A percentile compares a stretch with the other conserved stretches of the same genome.
Evolutionary conservation across 2,888 invertebrate species (phyloP).

Genomic region (Elysia crispata): DNA sequence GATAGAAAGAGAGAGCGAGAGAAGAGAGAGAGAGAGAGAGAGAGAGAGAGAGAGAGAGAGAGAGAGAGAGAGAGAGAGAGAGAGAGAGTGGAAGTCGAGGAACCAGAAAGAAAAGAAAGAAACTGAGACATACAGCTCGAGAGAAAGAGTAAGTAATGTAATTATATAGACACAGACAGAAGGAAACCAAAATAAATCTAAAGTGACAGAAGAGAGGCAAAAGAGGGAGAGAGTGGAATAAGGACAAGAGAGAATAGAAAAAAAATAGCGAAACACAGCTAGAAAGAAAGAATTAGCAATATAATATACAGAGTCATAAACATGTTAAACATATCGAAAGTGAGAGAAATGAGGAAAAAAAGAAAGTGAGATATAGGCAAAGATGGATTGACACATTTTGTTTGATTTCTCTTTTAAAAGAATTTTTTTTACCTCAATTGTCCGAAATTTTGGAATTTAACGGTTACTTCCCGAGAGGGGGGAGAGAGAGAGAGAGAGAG

Average conservation of each 20-base stretch:
- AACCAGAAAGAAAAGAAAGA: slow-evolving; percentile 31
- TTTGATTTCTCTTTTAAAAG: too few species aligned
- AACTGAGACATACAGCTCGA: slow-evolving; percentile 35
- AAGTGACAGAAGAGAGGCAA: slow-evolving; percentile 11
- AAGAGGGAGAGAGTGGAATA: slow-evolving; percentile 39
- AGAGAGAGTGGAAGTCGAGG: background rate
- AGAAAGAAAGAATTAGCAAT: too few species aligned
- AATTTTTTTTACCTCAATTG: too few species aligned
- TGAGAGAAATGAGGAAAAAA: too few species aligned
- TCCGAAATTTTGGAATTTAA: background rate
- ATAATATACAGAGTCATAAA: too few species aligned
- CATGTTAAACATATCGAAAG: too few species aligned
- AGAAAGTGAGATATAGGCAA: too few species aligned
- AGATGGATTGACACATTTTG: too few species aligned
- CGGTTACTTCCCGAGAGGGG: background rate
- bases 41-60: slow-evolving; percentile 26
- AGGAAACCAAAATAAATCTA: background rate
- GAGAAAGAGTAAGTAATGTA: slow-evolving; percentile 31
- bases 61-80: slow-evolving; percentile 26
- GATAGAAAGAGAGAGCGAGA: background rate
- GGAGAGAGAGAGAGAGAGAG: slow-evolving; percentile 22
- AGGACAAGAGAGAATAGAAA: slow-evolving; percentile 31
- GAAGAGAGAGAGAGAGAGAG: slow-evolving; percentile 37
- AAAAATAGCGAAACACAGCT: background rate
- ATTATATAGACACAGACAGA: slow-evolving; percentile 9